Percentiles rank a stretch among this genome's conserved stretches.
phyloP scores from a whole-genome alignment of 2,113 vertebrate species.

The Lycocorax pyrrhopterus region DNA sequence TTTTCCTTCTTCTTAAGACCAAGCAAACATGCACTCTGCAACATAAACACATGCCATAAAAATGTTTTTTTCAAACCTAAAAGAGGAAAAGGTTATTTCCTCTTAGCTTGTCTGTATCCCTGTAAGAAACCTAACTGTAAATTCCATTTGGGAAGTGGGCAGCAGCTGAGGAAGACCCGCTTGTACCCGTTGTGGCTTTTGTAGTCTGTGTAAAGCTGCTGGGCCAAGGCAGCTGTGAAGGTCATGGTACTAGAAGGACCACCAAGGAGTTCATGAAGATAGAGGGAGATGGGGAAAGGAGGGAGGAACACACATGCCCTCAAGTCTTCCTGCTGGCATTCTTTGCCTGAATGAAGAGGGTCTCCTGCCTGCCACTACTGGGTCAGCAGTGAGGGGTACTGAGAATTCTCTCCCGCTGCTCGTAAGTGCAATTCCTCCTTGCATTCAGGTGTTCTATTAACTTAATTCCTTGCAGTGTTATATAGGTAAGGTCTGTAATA shows the following conservation, averaged over 20 bases:
- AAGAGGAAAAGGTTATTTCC: slow-evolving; percentile 62
- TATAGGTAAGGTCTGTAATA: neutral
- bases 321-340: neutral
- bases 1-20: neutral
- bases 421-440: neutral
- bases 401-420: neutral
- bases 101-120: slow-evolving; percentile 18
- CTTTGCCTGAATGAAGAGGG: neutral
- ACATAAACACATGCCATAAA: neutral
- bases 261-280: neutral
- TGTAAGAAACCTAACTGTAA: slow-evolving; percentile 22
- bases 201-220: neutral
- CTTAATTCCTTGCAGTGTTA: neutral
- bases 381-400: neutral
- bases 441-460: neutral
- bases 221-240: neutral
- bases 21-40: neutral
- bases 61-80: neutral
- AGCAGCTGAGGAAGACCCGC: neutral
- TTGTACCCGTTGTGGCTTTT: slow-evolving; percentile 3
- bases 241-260: neutral
- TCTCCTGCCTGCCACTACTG: neutral
- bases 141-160: slow-evolving; percentile 62
- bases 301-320: neutral
- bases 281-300: neutral